A percentile compares a stretch with the other conserved stretches of the same genome.
Evolutionary conservation across 2,113 vertebrate species (phyloP).

Genomic region (Synchiropus splendidus): DNA sequence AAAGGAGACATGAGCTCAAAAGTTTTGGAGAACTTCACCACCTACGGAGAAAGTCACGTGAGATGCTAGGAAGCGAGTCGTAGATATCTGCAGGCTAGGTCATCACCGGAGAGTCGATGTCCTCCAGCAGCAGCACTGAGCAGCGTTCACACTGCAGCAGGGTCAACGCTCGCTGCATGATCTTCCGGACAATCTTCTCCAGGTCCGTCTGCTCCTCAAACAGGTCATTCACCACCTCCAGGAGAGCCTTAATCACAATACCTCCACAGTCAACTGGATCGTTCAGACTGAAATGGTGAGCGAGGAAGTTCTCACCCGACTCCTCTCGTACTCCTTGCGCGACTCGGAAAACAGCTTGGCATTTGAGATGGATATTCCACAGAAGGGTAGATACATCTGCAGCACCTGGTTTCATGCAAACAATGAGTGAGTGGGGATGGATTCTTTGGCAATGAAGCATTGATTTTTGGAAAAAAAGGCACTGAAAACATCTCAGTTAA

Average conservation of each 20-base stretch:
- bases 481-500: too few relatives aligned
- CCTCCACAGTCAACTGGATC: not conserved
- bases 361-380: constrained; percentile 67
- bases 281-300: too few relatives aligned
- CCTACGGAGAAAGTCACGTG: constrained; percentile 37
- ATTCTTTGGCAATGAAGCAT: too few relatives aligned
- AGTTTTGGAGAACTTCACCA: constrained; percentile 74
- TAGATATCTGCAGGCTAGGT: not conserved
- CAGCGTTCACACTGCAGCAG: constrained; percentile 72
- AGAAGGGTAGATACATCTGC: constrained; percentile 72
- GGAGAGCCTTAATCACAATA: constrained; percentile 47
- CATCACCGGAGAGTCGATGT: constrained; percentile 70
- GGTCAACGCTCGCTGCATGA: constrained; percentile 71
- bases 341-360: constrained; percentile 71
- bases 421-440: too few relatives aligned
- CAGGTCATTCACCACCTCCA: constrained; percentile 73
- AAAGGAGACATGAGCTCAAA: constrained; percentile 75
- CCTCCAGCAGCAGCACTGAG: constrained; percentile 72
- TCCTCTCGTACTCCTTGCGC: constrained; percentile 69
- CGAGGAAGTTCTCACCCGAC: constrained; percentile 48
- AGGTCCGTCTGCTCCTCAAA: constrained; percentile 74
- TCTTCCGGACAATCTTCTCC: constrained; percentile 75
- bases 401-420: constrained; percentile 50
- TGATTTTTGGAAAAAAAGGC: too few relatives aligned
- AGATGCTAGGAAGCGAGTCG: not conserved